phyloP scores from a whole-genome alignment of 2,113 vertebrate genomes.

The Periophthalmodon schlosseri region DNA sequence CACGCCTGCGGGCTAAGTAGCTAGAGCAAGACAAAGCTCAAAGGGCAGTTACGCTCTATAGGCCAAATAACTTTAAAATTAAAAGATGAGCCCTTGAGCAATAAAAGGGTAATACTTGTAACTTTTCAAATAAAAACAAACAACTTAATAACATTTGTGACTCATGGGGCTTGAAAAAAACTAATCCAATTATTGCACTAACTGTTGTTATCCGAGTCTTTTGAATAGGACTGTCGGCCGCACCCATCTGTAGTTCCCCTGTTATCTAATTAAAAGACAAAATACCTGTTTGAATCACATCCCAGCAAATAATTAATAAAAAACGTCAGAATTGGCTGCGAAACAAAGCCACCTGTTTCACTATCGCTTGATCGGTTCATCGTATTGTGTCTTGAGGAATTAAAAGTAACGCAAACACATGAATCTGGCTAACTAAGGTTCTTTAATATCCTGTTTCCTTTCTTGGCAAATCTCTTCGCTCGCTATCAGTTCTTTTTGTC shows the following conservation, averaged over 20 bases:
- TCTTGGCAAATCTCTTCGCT: conserved; percentile 32
- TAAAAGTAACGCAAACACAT: not conserved
- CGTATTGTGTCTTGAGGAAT: not conserved
- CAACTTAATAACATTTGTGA: not conserved
- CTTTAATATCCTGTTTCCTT: conserved; percentile 22
- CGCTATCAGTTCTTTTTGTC: conserved; percentile 44
- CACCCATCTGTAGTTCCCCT: conserved; percentile 51
- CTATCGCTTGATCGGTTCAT: conserved; percentile 23
- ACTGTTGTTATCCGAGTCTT: conserved; percentile 50
- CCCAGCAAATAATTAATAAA: conserved; percentile 25
- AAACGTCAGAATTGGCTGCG: conserved; percentile 42
- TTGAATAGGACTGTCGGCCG: conserved; percentile 38
- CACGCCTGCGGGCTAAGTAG: not conserved
- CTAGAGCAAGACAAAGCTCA: not conserved
- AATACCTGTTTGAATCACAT: conserved; percentile 64
- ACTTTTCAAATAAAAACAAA: conserved; percentile 1
- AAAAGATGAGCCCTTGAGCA: not conserved
- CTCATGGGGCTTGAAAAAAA: conserved; percentile 15
- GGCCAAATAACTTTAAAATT: not conserved
- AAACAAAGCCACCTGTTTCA: conserved; percentile 54
- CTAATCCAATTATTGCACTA: conserved; percentile 51
- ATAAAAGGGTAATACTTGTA: not conserved
- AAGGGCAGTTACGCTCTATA: not conserved
- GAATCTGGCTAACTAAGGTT: conserved; percentile 28
- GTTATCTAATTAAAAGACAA: conserved; percentile 60